phyloP scores from a whole-genome alignment of 2,797 vertebrate species.

The Crocodylus rhombifer region DNA sequence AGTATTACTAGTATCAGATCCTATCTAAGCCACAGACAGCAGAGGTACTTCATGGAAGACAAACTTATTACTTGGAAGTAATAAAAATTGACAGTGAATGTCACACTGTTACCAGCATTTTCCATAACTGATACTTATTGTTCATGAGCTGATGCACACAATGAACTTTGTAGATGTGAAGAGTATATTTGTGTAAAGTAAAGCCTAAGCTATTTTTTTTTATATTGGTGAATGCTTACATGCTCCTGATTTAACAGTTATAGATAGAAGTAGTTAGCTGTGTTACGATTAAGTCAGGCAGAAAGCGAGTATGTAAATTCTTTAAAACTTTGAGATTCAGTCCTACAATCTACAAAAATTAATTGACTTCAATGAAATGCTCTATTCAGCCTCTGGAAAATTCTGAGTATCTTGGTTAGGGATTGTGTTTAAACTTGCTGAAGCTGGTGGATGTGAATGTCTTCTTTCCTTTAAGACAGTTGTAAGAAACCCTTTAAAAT shows the following conservation, averaged over 20 bases:
- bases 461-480: too few relatives aligned
- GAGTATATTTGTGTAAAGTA: not conserved
- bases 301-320: not conserved
- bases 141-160: not conserved
- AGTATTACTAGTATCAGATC: not conserved
- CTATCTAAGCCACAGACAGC: not conserved
- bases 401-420: not conserved
- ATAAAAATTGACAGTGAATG: not conserved
- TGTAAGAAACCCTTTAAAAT: too few relatives aligned
- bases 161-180: not conserved
- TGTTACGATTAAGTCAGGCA: too few relatives aligned
- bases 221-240: not conserved
- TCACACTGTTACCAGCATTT: not conserved
- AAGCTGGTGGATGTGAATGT: too few relatives aligned
- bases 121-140: not conserved
- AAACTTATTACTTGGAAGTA: not conserved
- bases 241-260: not conserved
- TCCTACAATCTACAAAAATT: not conserved
- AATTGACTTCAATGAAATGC: not conserved
- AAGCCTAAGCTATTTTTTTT: rapidly evolving
- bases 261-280: not conserved
- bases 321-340: not conserved
- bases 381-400: not conserved
- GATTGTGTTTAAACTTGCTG: not conserved
- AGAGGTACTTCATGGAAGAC: not conserved